Evolutionary conservation across 2,113 vertebrate genomes (phyloP).

Genomic region (Xenus cinereus): DNA sequence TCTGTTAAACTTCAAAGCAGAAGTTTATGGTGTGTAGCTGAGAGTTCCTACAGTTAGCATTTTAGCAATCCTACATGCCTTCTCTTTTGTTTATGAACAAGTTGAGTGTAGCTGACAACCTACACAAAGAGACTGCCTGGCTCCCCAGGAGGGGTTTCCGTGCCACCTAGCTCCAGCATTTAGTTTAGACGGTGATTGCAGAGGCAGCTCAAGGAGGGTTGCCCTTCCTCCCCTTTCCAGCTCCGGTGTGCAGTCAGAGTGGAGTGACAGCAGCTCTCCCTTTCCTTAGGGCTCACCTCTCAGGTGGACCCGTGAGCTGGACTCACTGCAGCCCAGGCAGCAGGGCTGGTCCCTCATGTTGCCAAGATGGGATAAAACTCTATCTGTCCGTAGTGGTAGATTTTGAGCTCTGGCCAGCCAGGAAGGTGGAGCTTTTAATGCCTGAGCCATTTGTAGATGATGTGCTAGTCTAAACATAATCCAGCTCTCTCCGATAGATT

Average conservation of each 20-base stretch:
- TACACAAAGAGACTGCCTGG: background rate
- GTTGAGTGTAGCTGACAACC: background rate
- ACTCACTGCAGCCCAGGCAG: background rate
- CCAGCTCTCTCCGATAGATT: background rate
- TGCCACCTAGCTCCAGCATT: background rate
- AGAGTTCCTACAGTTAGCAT: background rate
- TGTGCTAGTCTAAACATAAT: background rate
- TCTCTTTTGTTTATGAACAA: background rate
- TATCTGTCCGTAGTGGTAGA: background rate
- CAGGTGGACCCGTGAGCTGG: background rate
- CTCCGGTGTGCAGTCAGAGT: accelerated
- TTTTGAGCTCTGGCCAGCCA: background rate
- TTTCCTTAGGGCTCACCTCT: background rate
- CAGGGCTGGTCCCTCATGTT: background rate
- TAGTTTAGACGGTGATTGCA: background rate
- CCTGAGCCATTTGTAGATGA: background rate
- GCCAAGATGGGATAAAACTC: background rate
- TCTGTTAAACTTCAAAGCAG: background rate
- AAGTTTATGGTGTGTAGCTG: background rate
- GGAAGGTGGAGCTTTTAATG: background rate
- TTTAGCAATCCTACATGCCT: background rate
- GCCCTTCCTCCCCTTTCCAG: background rate
- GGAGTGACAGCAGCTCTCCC: accelerated
- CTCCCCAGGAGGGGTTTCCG: background rate
- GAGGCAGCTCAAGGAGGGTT: background rate